Evolutionary conservation across 1,140 invertebrate genomes (phyloP).

Genomic region (Drosophila oshimai): DNA sequence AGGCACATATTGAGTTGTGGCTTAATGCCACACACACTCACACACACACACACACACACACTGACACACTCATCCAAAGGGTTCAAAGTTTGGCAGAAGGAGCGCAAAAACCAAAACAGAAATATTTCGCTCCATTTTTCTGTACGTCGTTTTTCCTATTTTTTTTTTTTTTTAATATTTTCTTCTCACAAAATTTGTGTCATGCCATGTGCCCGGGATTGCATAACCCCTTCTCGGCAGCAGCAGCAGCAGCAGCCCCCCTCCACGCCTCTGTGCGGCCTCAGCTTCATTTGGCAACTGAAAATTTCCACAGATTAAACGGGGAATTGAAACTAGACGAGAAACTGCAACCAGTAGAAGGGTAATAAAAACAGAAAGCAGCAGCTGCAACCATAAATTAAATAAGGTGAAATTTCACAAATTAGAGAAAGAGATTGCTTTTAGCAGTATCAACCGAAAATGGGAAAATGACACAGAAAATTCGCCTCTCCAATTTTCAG

Average conservation of each 20-base stretch:
- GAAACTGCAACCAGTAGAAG: background rate
- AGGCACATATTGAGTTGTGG: constrained; percentile 65
- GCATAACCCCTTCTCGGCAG: constrained; percentile 44
- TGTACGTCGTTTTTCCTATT: background rate
- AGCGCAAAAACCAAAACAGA: constrained; percentile 37
- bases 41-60: background rate
- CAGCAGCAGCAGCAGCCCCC: background rate
- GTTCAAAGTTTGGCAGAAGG: constrained; percentile 58
- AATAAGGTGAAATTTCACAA: background rate
- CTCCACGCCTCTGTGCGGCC: background rate
- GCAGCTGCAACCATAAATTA: background rate
- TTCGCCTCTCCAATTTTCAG: too few species aligned
- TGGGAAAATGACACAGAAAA: too few species aligned
- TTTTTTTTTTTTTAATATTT: constrained; percentile 14
- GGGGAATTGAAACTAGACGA: constrained; percentile 15
- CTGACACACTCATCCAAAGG: constrained; percentile 12
- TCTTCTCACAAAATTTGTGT: constrained; percentile 46
- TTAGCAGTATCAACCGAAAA: too few species aligned
- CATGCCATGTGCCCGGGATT: constrained; percentile 50
- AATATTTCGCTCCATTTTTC: constrained; percentile 61
- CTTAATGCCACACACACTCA: constrained; percentile 49
- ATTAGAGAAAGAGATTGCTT: too few species aligned
- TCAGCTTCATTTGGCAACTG: constrained; percentile 24
- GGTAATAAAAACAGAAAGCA: background rate
- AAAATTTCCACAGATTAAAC: constrained; percentile 17